Evolutionary conservation across 2,888 invertebrate genomes (phyloP).

Genomic region (Caenorhabditis uteleia): DNA sequence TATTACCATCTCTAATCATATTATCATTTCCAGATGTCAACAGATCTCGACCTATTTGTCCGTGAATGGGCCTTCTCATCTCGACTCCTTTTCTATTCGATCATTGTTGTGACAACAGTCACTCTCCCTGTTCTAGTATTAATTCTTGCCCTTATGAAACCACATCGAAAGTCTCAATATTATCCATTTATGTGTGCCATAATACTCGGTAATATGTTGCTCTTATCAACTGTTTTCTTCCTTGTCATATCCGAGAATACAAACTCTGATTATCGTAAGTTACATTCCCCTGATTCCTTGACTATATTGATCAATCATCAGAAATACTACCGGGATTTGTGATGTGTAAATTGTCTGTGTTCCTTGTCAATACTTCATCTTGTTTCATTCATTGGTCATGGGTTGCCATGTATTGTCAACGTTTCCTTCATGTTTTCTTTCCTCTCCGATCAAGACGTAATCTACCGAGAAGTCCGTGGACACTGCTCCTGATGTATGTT

Average conservation of each 20-base stretch:
- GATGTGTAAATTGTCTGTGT: conserved; percentile 46
- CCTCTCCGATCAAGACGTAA: conserved; percentile 7
- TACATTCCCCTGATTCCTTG: conserved; percentile 28
- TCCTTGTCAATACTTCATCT: conserved; percentile 41
- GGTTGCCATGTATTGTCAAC: conserved; percentile 48
- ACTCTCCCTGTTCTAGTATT: conserved; percentile 43
- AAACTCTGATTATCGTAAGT: conserved; percentile 27
- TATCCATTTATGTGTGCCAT: conserved; percentile 48
- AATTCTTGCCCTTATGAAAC: conserved; percentile 26
- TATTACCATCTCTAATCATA: background rate
- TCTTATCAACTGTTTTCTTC: conserved; percentile 36
- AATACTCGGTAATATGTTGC: conserved; percentile 43
- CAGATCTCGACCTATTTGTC: conserved; percentile 21
- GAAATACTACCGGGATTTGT: conserved; percentile 33
- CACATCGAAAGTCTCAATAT: conserved; percentile 41
- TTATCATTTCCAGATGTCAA: conserved; percentile 11
- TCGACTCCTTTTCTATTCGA: conserved; percentile 41
- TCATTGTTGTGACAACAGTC: conserved; percentile 38
- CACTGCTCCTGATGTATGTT: conserved; percentile 14
- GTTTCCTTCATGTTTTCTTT: conserved; percentile 27
- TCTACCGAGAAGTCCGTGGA: conserved; percentile 16
- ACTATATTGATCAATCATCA: conserved; percentile 42
- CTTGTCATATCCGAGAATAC: conserved; percentile 35
- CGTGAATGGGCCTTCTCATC: conserved; percentile 46
- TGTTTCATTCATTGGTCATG: conserved; percentile 53